Base-by-base conservation (phyloP, 1,140 invertebrate genomes). In the Tyrophagus putrescentiae region DNA sequence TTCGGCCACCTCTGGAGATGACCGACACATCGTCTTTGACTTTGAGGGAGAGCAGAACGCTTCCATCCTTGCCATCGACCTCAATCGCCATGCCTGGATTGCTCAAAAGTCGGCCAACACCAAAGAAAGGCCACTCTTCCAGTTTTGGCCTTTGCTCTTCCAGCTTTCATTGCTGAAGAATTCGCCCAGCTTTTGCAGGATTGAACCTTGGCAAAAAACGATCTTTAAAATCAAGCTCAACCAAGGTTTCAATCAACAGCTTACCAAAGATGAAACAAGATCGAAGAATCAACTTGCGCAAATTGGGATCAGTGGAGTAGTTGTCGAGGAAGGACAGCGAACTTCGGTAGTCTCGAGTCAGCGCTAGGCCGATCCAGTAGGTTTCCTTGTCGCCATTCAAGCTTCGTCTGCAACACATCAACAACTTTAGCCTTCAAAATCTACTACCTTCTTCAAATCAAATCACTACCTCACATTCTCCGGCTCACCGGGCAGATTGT, bases 401-500 rank as follows among this genome's bases (percentile, higher is more conserved):
- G 50, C 39, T 59, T 42, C 57, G 16, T 6, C 57, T n/a, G n/a
- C n/a, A 16, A 44, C 44, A 21, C 23, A 54, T 31, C 9, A 6
- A 27, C n/a, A 54, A 32, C 9, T 11, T 21, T 54, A 54, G 29
- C 28, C 36, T 54, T 31, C 7, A 54, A 54, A 31, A 7, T 31
- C 28, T 13, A 39, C 13, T 39, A 39, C 21, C 13, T 42, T n/a
- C n/a, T n/a, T 21, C 7, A 9, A n/a, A 45, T 29, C 70, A 25
- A 75, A 77, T 67, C 82, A 82, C 0, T 72, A 71, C 39, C 82
- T 76, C 33, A 89, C 70, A 70, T 88, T 90, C 70, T 92, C 87
- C 18, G 85, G 84, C 6, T 76, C 57, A 66, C 87, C 87, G 50
- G 86, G 85, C 59, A 92, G 72, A 48, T 81, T 81, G 67, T 84